Base-by-base conservation (phyloP, 2,888 invertebrate genomes). In the Phymatocera aterrima region DNA sequence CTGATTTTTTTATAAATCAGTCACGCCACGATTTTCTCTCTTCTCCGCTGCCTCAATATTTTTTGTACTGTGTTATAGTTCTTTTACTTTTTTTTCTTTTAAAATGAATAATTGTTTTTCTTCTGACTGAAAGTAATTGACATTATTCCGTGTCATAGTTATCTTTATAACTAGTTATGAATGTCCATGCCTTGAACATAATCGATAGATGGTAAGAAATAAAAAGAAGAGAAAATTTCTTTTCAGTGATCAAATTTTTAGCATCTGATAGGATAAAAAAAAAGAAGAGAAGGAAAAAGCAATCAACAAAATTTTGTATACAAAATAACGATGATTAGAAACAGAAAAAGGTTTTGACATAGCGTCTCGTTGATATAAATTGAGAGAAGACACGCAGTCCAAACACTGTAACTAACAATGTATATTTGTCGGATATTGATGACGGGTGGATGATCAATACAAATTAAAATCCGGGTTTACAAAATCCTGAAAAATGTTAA, bases 401-500 rank as follows among this genome's bases (percentile, higher is more conserved):
- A n/a, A n/a, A n/a, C n/a, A n/a, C n/a, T n/a, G n/a, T n/a, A n/a
- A n/a, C n/a, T n/a, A n/a, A n/a, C n/a, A n/a, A n/a, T n/a, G n/a
- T n/a, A n/a, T n/a, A n/a, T n/a, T n/a, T n/a, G n/a, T n/a, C n/a
- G n/a, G n/a, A n/a, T n/a, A n/a, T n/a, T n/a, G n/a, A n/a, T n/a
- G n/a, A n/a, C n/a, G n/a, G n/a, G n/a, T n/a, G n/a, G n/a, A n/a
- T n/a, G n/a, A n/a, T n/a, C n/a, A n/a, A n/a, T n/a, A n/a, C n/a
- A n/a, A n/a, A n/a, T n/a, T n/a, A n/a, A 24, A 74, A 28, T 75
- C 74, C 37, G 40, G 74, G 40, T 51, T 57, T 40, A 57, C n/a
- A n/a, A n/a, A 10, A 78, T 87, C 86, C 88, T 88, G 87, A 84
- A 88, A 88, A 80, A 78, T 82, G n/a, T n/a, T 18, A 84, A 82